A percentile compares a stretch with the other conserved stretches of the same genome.
Evolutionary conservation across 1,140 invertebrate genomes (phyloP).

Genomic region (silkworm (Bombyx mori)): DNA sequence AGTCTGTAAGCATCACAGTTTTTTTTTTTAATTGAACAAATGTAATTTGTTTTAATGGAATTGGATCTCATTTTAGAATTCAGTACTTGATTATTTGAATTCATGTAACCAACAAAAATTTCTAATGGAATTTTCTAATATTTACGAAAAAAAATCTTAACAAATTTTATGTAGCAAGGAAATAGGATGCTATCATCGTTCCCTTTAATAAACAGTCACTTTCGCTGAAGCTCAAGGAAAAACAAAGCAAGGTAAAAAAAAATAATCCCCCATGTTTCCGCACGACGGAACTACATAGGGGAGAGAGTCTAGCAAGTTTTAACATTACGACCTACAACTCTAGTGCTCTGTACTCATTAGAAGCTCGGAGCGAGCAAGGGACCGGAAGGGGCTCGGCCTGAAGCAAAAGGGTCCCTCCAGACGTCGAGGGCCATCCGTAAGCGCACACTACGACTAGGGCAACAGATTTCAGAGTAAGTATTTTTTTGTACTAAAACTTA

Average conservation of each 20-base stretch:
- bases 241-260: conserved; percentile 49
- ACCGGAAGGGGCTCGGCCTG: conserved; percentile 45
- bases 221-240: conserved; percentile 8
- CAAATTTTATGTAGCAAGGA: too few species aligned
- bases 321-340: conserved; percentile 62
- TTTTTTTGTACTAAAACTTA: conserved; percentile 1
- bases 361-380: conserved; percentile 35
- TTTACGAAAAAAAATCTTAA: too few species aligned
- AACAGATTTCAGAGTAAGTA: conserved; percentile 1
- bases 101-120: too few species aligned
- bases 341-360: conserved; percentile 68
- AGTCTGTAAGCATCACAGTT: too few species aligned
- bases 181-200: too few species aligned
- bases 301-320: conserved; percentile 39
- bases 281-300: conserved; percentile 48
- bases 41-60: too few species aligned
- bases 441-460: conserved; percentile 29
- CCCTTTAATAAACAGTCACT: too few species aligned
- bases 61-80: too few species aligned
- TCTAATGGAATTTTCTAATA: too few species aligned
- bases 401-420: conserved; percentile 53
- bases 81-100: too few species aligned
- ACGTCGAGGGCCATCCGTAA: conserved; percentile 48
- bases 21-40: too few species aligned
- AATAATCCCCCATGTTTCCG: conserved; percentile 37